Base-by-base conservation (phyloP, 1,140 invertebrate genomes). In the Parasteatoda tepidariorum region DNA sequence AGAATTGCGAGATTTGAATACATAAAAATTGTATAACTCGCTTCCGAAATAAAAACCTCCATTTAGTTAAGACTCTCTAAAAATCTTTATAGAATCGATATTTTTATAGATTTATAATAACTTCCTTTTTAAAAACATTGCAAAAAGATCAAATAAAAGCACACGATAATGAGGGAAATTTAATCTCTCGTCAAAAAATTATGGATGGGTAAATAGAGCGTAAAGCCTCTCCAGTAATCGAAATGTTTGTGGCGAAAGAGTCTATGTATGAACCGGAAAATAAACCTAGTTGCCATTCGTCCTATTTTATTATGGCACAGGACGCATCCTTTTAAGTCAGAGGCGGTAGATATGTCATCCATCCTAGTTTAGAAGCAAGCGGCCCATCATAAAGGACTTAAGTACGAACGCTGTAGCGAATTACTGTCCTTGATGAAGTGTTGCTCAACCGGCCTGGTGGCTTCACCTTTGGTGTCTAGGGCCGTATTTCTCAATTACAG, bases 401-500 rank as follows among this genome's bases (percentile, higher is more conserved):
- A 83, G 68, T 83, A 61, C 70, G 81, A 54, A 41, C 61, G 48
- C 57, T 41, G 81, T 38, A 57, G 61, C 33, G 81, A 73, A 83
- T 83, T 83, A 83, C 61, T 59, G 34, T 13, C 33, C 59, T 34
- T 83, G 81, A 83, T 83, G 81, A 83, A 83, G 81, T 83, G 81
- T 66, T 71, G 78, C 78, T 82, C 66, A 82, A 71, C 66, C 66
- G 67, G 67, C 54, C 66, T 22, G 33, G 41, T 48, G 81, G 57
- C 81, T 83, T 83, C 81, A 83, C 81, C 81, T 83, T 83, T 83
- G 81, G 81, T 83, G 81, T 83, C 81, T 83, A 57, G 81, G 81
- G 81, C 81, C 81, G 81, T 83, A 83, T 83, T 83, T 83, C 81
- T 83, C 81, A 83, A 83, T 83, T 83, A 83, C 81, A 48, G 28